Evolutionary conservation across 1,140 invertebrate genomes (phyloP).

Genomic region (Druon quercuslanigerum): DNA sequence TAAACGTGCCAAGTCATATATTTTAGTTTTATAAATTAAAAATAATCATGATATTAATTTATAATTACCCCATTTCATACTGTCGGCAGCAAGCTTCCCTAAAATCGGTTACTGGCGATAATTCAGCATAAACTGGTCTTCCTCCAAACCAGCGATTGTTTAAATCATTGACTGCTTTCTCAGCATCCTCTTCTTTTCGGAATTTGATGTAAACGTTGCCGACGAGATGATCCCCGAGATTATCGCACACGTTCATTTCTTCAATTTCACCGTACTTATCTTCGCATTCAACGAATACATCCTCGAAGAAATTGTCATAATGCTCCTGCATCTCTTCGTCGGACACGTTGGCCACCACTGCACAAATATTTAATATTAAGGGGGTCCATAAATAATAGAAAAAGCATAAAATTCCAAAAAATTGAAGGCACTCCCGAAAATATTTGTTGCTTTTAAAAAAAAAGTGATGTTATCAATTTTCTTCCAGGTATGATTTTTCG

Average conservation of each 20-base stretch:
- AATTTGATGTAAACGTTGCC: constrained; percentile 99
- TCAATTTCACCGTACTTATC: constrained; percentile 99
- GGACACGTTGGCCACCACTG: constrained; percentile 91
- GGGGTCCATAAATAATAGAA: too few relatives aligned
- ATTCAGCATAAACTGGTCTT: constrained; percentile 97
- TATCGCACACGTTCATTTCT: constrained; percentile 99
- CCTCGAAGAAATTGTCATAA: constrained; percentile 99
- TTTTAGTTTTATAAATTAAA: too few relatives aligned
- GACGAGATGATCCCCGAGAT: constrained; percentile 97
- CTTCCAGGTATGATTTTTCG: too few relatives aligned
- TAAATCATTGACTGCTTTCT: constrained; percentile 95
- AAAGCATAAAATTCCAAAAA: too few relatives aligned
- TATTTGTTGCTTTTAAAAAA: too few relatives aligned
- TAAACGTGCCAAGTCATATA: too few relatives aligned
- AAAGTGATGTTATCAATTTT: too few relatives aligned
- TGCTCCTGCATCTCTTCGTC: constrained; percentile 99
- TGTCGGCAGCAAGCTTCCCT: constrained; percentile 99
- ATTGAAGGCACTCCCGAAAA: too few relatives aligned
- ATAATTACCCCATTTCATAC: constrained; percentile 94
- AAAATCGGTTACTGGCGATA: constrained; percentile 99
- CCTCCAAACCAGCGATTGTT: constrained; percentile 99
- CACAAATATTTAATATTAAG: constrained; percentile 55
- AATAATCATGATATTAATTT: not conserved
- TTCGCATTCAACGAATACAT: constrained; percentile 98
- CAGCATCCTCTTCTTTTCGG: constrained; percentile 98